phyloP scores from a whole-genome alignment of 2,113 vertebrate genomes.

The Circaetus gallicus region DNA sequence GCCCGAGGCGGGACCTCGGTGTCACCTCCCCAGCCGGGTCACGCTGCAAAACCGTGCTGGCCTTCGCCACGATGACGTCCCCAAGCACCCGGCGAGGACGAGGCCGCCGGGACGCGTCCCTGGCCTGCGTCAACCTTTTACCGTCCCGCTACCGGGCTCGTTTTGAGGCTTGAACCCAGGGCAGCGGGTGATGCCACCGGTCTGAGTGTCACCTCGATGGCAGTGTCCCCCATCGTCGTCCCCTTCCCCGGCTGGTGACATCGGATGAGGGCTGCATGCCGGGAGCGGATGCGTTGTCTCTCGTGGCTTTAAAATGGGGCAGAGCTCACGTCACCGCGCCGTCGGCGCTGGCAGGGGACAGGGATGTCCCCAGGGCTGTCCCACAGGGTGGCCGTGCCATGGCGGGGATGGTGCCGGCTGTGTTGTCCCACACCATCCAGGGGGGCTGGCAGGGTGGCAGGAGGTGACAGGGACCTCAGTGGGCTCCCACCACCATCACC shows the following conservation, averaged over 20 bases:
- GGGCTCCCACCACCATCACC: rapidly evolving
- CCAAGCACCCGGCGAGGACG: rapidly evolving
- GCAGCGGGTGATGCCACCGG: neutral
- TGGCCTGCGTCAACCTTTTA: neutral
- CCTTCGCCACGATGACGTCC: neutral
- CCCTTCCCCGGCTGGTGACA: neutral
- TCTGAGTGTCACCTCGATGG: neutral
- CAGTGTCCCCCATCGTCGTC: neutral
- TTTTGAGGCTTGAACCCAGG: neutral
- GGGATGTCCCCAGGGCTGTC: neutral
- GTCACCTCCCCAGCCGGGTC: neutral
- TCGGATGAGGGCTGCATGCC: rapidly evolving
- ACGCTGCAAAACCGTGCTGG: rapidly evolving
- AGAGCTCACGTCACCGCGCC: rapidly evolving
- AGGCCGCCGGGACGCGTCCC: neutral
- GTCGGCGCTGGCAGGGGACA: neutral
- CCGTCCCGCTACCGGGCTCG: too few relatives aligned
- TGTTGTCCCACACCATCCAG: rapidly evolving
- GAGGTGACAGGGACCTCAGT: too few relatives aligned
- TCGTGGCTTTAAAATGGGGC: neutral
- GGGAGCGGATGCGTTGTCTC: rapidly evolving
- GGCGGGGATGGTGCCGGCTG: neutral
- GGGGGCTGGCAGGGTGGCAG: too few relatives aligned
- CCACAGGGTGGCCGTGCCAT: rapidly evolving
- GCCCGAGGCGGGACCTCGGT: rapidly evolving